Conservation (phyloP, 2,797 vertebrate genomes). For the Lepus oiostolus region DNA sequence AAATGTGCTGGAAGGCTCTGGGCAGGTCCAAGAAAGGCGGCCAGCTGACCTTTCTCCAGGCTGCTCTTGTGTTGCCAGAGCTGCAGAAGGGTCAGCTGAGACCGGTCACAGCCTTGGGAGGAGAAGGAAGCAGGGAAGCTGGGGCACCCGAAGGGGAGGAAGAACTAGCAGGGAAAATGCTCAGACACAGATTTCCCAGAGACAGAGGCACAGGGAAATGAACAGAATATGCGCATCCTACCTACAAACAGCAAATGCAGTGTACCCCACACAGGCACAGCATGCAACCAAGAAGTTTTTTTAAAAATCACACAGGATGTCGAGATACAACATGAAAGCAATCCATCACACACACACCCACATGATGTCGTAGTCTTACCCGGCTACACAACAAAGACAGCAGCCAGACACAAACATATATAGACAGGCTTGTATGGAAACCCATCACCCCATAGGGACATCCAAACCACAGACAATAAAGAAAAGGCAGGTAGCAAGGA, state of each 20-base stretch:
- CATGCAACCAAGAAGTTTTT: neutral
- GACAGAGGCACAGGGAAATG: constrained; percentile 55
- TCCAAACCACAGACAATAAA: neutral
- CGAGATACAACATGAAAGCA: neutral
- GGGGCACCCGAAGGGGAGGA: constrained; percentile 88
- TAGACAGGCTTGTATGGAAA: neutral
- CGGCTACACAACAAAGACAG: neutral
- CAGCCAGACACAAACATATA: neutral
- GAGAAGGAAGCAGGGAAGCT: constrained; percentile 85
- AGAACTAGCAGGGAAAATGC: constrained; percentile 73
- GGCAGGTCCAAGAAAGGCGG: constrained; percentile 77
- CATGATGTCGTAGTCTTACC: neutral
- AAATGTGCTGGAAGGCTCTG: rapidly evolving
- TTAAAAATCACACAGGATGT: neutral
- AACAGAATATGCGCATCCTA: neutral
- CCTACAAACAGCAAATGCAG: neutral
- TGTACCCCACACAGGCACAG: neutral
- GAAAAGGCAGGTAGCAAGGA: constrained; percentile 12
- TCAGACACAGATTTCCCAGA: constrained; percentile 74
- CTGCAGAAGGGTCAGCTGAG: constrained; percentile 90
- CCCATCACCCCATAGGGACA: neutral
- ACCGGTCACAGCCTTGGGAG: constrained; percentile 88
- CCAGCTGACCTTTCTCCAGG: constrained; percentile 91
- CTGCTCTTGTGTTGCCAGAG: constrained; percentile 91
- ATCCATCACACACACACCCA: neutral